Evolutionary conservation across 1,140 invertebrate genomes (phyloP), one percentile per base, ranked within the genome.

Genomic region (Cotesia chilonis): DNA sequence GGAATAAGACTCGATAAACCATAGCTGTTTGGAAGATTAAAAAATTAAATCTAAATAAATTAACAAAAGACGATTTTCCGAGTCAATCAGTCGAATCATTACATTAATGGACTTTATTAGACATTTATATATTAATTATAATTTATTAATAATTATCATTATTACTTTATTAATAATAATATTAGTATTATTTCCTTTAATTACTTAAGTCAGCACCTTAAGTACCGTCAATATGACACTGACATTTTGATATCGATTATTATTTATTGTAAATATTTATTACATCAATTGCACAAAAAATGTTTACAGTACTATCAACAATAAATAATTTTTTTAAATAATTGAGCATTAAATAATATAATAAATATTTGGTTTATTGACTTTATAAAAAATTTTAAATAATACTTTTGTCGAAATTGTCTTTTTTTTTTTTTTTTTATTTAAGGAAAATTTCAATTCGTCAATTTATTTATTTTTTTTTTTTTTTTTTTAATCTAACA

Each of bases 151-250:
- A 47, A 9, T 47, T 47, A 47, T 47, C 41, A 47, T 47, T 47
- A 47, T 7, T 47, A 47, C 28, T 28, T 28, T 28, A 28, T 28
- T 28, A 28, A 28, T 28, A 28, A 28, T 28, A 28, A 28, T 28
- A 47, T 47, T 47, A 47, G 41, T 47, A 47, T 55, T 55, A 14
- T 55, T 14, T 69, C 5, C 10, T 64, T 66, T 55, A 55, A 47
- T 66, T 55, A 64, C 54, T 28, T 38, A 57, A 57, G 41, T 54
- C 38, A 61, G 70, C 69, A 14, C 52, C 64, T 77, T 80, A 80
- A 80, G 76, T 79, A 80, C 76, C 75, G 77, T 79, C 74, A 72
- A 80, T 74, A 79, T 75, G 73, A 76, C 73, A 79, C 76, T 79
- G 77, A 77, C 74, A 77, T 76, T 77, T 79, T 75, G 72, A 80